Conservation (phyloP, 2,888 invertebrate species). For the Tetranychus truncatus region DNA sequence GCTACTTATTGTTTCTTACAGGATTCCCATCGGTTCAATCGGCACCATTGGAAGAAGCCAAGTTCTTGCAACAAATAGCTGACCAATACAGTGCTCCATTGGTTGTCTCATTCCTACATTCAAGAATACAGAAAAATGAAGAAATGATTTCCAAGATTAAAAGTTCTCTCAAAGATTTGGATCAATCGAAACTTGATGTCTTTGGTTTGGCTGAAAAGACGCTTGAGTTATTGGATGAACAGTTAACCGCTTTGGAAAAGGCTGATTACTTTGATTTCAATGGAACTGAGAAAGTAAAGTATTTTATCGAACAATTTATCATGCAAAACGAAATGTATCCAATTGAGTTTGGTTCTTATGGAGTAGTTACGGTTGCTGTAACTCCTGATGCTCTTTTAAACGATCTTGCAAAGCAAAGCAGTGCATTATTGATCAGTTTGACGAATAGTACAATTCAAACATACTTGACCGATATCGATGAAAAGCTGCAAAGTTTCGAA, state of each 20-base stretch:
- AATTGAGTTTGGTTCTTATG: neutral
- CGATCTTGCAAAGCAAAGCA: too few species aligned
- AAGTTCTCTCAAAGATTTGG: neutral
- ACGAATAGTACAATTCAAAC: too few species aligned
- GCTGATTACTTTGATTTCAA: neutral
- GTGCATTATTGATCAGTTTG: too few species aligned
- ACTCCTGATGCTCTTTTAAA: too few species aligned
- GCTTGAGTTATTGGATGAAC: neutral
- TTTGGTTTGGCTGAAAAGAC: neutral
- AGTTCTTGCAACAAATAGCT: neutral
- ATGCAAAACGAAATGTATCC: neutral
- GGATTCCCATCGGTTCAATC: neutral
- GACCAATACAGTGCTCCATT: neutral
- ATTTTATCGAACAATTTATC: neutral
- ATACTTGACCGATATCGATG: too few species aligned
- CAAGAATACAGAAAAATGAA: neutral
- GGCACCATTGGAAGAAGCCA: neutral
- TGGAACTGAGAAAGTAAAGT: neutral
- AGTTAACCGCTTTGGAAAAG: neutral
- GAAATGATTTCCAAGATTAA: neutral
- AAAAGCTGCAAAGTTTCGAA: too few species aligned
- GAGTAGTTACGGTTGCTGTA: too few species aligned
- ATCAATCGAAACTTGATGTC: neutral
- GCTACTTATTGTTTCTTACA: too few species aligned
- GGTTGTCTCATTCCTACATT: neutral